Base-by-base conservation (phyloP, 2,797 vertebrate genomes). In the Macroramphosus scolopax region DNA sequence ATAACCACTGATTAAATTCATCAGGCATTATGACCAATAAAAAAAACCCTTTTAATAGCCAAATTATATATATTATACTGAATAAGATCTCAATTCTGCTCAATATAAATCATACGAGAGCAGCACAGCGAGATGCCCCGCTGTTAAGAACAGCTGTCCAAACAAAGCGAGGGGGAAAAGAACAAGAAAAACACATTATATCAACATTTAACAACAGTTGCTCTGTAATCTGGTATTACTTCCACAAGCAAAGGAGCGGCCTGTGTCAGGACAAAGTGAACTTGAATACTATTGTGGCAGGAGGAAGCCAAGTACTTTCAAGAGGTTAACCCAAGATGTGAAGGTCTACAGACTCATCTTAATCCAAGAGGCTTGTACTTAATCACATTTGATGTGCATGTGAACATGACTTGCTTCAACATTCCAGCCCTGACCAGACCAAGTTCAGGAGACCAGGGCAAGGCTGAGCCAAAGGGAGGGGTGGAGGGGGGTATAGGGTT, bases 181-280 rank as follows among this genome's bases (percentile, higher is more conserved):
- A 78, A 66, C 71, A 77, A 80, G 75, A 86, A 89, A 87, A 89
- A 90, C 89, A 90, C 80, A 90, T 91, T 91, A 88, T 88, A 87
- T 89, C 88, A 91, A 89, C 87, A 81, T 89, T 90, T 89, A 87
- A 90, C 88, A 91, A 89, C 89, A 90, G 88, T 89, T 83, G 84
- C 88, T 90, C 87, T 89, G 88, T 91, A 90, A 92, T 91, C 87
- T 87, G 85, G 87, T 87, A 84, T 88, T 90, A 87, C 89, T 89
- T 90, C 87, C 86, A 85, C 76, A 87, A 90, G 85, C 81, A 80
- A 76, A 86, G 75, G 75, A 87, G 83, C 70, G 78, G 78, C 78
- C 82, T 34, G 73, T 76, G 86, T 75, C 75, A 66, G 77, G 75
- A 84, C 73, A 75, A 78, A 72, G 63, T 81, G 83, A 85, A 84